Base-by-base conservation (phyloP, 2,888 invertebrate species). In the Stictocephala bisonia region DNA sequence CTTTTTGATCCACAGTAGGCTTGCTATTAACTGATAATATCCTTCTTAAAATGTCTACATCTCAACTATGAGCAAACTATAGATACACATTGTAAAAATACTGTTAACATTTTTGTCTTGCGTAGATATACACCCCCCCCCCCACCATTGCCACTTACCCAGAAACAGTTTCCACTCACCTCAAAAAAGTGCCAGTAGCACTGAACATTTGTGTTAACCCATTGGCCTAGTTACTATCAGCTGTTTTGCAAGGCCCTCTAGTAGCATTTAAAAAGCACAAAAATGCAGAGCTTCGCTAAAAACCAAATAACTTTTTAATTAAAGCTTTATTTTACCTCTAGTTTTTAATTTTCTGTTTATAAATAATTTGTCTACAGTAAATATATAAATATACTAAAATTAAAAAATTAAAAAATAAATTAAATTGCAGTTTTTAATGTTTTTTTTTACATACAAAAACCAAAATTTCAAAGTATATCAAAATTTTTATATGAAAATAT, bases 231-330 rank as follows among this genome's bases (percentile, higher is more conserved):
- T n/a, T n/a, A n/a, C n/a, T n/a, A n/a, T 48, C 48, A 48, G 48
- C 48, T 48, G 48, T 48, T 48, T 22, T 48, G 48, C 48, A 48
- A 48, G 48, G 48, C 20, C 48, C 48, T 48, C 2, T 22, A 48
- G 48, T 48, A 48, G 48, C 48, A 48, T 18, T 48, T 48, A 48
- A 48, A 48, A 48, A 48, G 48, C 48, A 18, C 4, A 22, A 26
- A 56, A n/a, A 35, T 72, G 48, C 29, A 73, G 56, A 56, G 26
- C 26, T 56, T 56, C 56, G 26, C 56, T 29, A 56, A 56, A 56
- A 48, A 48, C 15, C 22, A 18, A 48, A 48, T 48, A 48, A 48
- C 48, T 48, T 48, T 48, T 18, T 48, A 48, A 48, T 48, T 18
- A 22, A 48, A 48, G 13, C 48, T 48, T 48, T 22, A 22, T 48